These are phyloP conservation scores for Otus scops DNA, from an alignment of 2,797 vertebrate species.

Conservation along the genomic window DNA sequence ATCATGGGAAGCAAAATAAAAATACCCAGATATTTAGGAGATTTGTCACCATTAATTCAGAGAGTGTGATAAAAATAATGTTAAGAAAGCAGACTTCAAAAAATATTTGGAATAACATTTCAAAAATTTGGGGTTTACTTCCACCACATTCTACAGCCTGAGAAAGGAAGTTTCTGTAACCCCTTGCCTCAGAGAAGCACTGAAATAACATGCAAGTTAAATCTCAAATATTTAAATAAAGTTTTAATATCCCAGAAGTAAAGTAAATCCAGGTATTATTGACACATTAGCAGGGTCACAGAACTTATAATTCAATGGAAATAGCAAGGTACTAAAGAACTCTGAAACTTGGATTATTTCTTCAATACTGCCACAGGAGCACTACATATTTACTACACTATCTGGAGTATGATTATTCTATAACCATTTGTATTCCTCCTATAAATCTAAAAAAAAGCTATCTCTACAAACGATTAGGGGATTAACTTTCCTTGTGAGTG, in stretches of 20 bases:
- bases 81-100: not conserved
- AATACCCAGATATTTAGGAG: not conserved
- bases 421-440: slow-evolving; percentile 30
- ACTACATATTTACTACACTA: slow-evolving; percentile 6
- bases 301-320: not conserved
- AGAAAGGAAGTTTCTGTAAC: not conserved
- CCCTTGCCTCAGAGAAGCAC: not conserved
- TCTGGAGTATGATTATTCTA: slow-evolving; percentile 6
- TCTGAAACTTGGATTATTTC: slow-evolving; percentile 18
- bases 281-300: not conserved
- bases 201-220: not conserved
- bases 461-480: slow-evolving; percentile 64
- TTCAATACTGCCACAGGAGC: not conserved
- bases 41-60: not conserved
- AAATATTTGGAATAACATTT: not conserved
- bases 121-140: not conserved
- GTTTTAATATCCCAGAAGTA: slow-evolving; percentile 16
- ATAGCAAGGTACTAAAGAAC: not conserved
- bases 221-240: slow-evolving; percentile 13
- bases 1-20: not conserved
- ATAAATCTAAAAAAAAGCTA: slow-evolving; percentile 48
- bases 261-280: slow-evolving; percentile 19
- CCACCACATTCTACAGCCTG: not conserved
- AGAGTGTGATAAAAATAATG: not conserved
- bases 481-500: slow-evolving; percentile 62